Base-by-base conservation (phyloP, 2,888 invertebrate genomes). In the Brachycybe producta region DNA sequence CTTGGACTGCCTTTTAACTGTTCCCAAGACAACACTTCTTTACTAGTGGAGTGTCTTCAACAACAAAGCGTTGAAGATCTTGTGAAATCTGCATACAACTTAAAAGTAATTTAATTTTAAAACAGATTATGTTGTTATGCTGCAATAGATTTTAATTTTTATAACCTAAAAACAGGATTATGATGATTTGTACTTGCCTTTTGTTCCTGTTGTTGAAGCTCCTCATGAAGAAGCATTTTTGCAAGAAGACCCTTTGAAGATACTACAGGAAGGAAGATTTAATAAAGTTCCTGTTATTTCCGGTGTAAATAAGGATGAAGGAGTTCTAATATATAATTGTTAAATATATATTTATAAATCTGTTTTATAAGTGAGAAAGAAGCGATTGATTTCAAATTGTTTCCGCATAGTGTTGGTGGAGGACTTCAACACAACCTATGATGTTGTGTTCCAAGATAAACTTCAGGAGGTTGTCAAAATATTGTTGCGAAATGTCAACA, bases 231-330 rank as follows among this genome's bases (percentile, higher is more conserved):
- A 28, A 8, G 27, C 19, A 24, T 48, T 48, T 24, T 24, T 48
- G 8, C 39, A 26, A 1, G 48, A 48, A 21, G 40, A 40, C 5
- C 48, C 48, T 5, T 30, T 28, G n/a, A 40, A 21, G 3, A 21
- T 48, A 21, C 32, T 48, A 19, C 15, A 26, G 8, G 48, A 48
- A 40, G 48, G 48, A 4, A 26, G 48, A 13, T 48, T 48, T 24
- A 48, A 48, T 15, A 39, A 48, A 24, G 48, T 48, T 27, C 48
- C 48, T 3, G 15, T 48, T 2, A 40, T 48, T 2, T 28, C 32
- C 17, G 48, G 36, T 7, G 35, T 48, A 19, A 28, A 36, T 21
- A 8, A 35, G 13, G 48, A 48, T 30, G 48, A 48, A 48, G 48
- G 36, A 3, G n/a, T n/a, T n/a, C 19, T 36, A 3, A 5, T 48